These are phyloP conservation scores for Melanotus villosus DNA, from an alignment of 2,888 invertebrate genomes.

Conservation along the genomic window DNA sequence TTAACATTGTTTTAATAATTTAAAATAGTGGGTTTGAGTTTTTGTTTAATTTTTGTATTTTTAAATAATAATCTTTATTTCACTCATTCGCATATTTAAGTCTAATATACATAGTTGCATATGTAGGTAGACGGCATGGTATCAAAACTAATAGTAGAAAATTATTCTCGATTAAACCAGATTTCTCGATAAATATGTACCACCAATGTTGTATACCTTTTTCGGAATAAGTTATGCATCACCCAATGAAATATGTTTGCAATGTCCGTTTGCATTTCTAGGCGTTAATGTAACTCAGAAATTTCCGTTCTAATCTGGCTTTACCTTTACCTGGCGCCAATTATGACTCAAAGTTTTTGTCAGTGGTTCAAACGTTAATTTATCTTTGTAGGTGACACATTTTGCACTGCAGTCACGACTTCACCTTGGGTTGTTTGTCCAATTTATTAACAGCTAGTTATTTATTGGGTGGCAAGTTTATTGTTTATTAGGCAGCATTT, in stretches of 20 bases:
- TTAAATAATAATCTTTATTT: too few species aligned
- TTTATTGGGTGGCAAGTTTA: constrained; percentile 13
- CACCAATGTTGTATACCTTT: too few species aligned
- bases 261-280: constrained; percentile 4
- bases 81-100: too few species aligned
- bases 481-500: background rate
- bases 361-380: constrained; percentile 2
- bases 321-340: constrained; percentile 38
- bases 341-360: constrained; percentile 37
- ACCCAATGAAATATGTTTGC: constrained; percentile 17
- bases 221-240: too few species aligned
- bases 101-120: too few species aligned
- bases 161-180: too few species aligned
- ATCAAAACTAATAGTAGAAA: too few species aligned
- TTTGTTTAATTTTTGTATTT: too few species aligned
- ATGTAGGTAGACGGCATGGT: too few species aligned
- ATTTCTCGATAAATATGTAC: too few species aligned
- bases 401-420: constrained; percentile 34
- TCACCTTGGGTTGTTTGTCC: constrained; percentile 21
- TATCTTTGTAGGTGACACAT: constrained; percentile 22
- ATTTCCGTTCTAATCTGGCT: constrained; percentile 36
- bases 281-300: constrained; percentile 1
- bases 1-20: too few species aligned
- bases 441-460: background rate
- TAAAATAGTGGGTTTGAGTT: too few species aligned